Conservation (phyloP, 2,797 vertebrate genomes). For the Spheniscus humboldti region DNA sequence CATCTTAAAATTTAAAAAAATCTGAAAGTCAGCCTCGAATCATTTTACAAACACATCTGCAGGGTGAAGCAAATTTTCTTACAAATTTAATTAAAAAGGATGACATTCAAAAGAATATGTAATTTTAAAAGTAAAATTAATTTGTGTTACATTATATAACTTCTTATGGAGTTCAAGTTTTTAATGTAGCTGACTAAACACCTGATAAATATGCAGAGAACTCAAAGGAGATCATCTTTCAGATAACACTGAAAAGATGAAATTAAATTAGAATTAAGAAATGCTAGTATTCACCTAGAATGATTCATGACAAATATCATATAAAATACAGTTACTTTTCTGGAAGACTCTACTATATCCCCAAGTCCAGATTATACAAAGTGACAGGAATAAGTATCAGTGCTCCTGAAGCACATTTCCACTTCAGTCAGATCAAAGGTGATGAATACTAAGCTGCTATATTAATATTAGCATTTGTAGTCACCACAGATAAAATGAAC, state of each 20-base stretch:
- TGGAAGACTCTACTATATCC: neutral
- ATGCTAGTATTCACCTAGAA: neutral
- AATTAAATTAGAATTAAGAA: slow-evolving; percentile 6
- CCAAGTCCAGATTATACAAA: neutral
- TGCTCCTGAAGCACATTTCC: neutral
- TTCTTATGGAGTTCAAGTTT: neutral
- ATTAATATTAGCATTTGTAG: neutral
- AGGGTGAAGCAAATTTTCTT: neutral
- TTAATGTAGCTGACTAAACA: neutral
- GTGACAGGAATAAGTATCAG: neutral
- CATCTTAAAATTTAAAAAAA: neutral
- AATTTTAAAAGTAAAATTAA: slow-evolving; percentile 10
- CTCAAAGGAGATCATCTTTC: neutral
- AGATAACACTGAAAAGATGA: neutral
- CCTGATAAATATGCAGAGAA: neutral
- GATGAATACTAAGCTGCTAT: neutral
- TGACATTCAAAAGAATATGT: neutral
- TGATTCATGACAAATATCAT: neutral
- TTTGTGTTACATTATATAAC: neutral
- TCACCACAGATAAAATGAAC: neutral
- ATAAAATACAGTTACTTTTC: neutral
- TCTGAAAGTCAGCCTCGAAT: neutral
- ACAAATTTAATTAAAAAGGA: neutral
- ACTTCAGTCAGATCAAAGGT: neutral
- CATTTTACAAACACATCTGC: neutral